Evolutionary conservation across 2,888 invertebrate genomes (phyloP).

Genomic region (Acleris literana): DNA sequence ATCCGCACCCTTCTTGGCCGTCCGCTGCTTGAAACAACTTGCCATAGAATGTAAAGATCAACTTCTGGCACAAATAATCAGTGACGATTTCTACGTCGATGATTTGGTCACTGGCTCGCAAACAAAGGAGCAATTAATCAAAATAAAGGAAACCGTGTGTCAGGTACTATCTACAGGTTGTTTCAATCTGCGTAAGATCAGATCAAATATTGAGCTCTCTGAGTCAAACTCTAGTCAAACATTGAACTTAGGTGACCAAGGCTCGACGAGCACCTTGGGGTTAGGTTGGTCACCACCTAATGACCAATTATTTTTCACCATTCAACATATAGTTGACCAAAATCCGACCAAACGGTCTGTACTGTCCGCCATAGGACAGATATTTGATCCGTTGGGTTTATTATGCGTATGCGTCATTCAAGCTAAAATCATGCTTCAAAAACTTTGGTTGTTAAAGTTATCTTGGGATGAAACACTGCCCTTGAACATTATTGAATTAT

Average conservation of each 20-base stretch:
- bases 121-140: slow-evolving; percentile 16
- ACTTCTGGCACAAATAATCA: slow-evolving; percentile 8
- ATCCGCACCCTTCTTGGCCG: slow-evolving; percentile 9
- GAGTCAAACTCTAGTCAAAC: slow-evolving; percentile 16
- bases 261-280: slow-evolving; percentile 17
- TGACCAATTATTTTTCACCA: slow-evolving; percentile 10
- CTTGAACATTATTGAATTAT: not conserved
- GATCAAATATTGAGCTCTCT: slow-evolving; percentile 15
- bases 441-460: slow-evolving; percentile 24
- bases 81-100: slow-evolving; percentile 9
- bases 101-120: slow-evolving; percentile 19
- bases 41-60: slow-evolving; percentile 5
- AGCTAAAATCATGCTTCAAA: slow-evolving; percentile 29
- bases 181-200: slow-evolving; percentile 18
- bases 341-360: slow-evolving; percentile 22
- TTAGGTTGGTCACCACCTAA: slow-evolving; percentile 15
- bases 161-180: slow-evolving; percentile 15
- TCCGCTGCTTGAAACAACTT: slow-evolving; percentile 8
- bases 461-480: slow-evolving; percentile 14
- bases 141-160: slow-evolving; percentile 18
- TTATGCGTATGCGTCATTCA: slow-evolving; percentile 26
- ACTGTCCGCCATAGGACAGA: slow-evolving; percentile 30
- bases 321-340: slow-evolving; percentile 10
- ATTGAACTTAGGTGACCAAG: slow-evolving; percentile 11
- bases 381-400: slow-evolving; percentile 27